Conservation (phyloP, 2,113 vertebrate genomes). For the Pluvialis apricaria region DNA sequence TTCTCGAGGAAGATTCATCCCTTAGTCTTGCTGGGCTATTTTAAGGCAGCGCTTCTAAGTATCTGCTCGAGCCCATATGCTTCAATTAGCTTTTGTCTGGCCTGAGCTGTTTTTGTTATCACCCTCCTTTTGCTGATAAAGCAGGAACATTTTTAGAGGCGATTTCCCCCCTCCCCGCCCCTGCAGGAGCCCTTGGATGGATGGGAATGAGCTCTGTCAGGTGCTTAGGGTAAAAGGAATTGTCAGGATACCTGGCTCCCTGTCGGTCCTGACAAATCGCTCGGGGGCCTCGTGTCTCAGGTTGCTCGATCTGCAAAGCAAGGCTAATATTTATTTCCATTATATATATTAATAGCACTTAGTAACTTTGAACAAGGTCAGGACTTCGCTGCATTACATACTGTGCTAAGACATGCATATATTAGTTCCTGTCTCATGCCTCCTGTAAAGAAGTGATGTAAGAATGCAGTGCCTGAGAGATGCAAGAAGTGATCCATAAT, state of each 20-base stretch:
- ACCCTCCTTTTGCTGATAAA: constrained; percentile 38
- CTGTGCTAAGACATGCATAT: constrained; percentile 45
- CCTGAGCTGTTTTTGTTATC: constrained; percentile 49
- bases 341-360: constrained; percentile 61
- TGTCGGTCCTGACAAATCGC: not conserved
- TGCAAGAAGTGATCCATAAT: not conserved
- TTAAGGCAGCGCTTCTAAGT: constrained; percentile 17
- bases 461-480: constrained; percentile 34
- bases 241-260: constrained; percentile 23
- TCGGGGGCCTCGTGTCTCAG: not conserved
- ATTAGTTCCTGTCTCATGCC: constrained; percentile 36
- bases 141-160: constrained; percentile 37
- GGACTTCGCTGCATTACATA: not conserved
- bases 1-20: constrained; percentile 29
- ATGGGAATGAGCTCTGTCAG: constrained; percentile 24
- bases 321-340: constrained; percentile 51
- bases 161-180: not conserved
- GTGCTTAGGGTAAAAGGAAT: constrained; percentile 13
- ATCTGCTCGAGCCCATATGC: not conserved
- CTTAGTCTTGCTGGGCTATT: not conserved
- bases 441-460: constrained; percentile 29
- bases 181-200: not conserved
- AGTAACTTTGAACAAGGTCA: constrained; percentile 64
- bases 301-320: not conserved
- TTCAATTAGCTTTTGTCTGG: constrained; percentile 50